Evolutionary conservation across 2,113 vertebrate species (phyloP).

Genomic region (Peromyscus leucopus): DNA sequence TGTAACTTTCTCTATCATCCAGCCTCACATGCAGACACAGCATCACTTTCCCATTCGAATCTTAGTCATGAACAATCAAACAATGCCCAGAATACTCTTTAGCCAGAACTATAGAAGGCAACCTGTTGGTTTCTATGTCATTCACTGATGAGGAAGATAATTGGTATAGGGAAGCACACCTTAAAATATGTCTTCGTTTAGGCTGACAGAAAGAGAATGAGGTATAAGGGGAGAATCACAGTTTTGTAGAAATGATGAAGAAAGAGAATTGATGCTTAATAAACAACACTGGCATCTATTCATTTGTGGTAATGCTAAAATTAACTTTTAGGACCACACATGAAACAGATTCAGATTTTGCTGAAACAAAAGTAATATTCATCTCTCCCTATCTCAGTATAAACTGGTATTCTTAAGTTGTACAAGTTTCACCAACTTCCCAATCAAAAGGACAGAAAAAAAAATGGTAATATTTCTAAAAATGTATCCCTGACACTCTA

Average conservation of each 20-base stretch:
- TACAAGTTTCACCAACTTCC: slow-evolving; percentile 40
- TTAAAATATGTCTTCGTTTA: not conserved
- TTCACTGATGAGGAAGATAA: not conserved
- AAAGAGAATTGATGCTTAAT: not conserved
- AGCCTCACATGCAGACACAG: not conserved
- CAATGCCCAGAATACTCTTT: slow-evolving; percentile 5
- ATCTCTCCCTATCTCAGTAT: not conserved
- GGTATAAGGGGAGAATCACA: not conserved
- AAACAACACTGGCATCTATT: not conserved
- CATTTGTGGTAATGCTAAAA: not conserved
- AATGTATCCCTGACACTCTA: not conserved
- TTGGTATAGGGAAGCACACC: not conserved
- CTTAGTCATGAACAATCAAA: slow-evolving; percentile 32
- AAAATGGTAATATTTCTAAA: not conserved
- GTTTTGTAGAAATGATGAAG: not conserved
- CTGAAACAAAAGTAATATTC: not conserved
- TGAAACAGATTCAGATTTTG: not conserved
- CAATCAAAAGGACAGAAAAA: slow-evolving; percentile 32
- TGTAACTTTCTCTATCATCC: not conserved
- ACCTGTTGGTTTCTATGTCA: not conserved
- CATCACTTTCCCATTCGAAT: not conserved
- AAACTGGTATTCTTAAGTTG: not conserved
- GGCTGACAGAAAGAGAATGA: not conserved
- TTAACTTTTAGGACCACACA: not conserved
- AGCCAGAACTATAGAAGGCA: not conserved